A percentile compares a stretch with the other conserved stretches of the same genome.
These are phyloP conservation scores for Pterocles burchelli DNA, from an alignment of 2,113 vertebrate genomes.

Conservation along the genomic window DNA sequence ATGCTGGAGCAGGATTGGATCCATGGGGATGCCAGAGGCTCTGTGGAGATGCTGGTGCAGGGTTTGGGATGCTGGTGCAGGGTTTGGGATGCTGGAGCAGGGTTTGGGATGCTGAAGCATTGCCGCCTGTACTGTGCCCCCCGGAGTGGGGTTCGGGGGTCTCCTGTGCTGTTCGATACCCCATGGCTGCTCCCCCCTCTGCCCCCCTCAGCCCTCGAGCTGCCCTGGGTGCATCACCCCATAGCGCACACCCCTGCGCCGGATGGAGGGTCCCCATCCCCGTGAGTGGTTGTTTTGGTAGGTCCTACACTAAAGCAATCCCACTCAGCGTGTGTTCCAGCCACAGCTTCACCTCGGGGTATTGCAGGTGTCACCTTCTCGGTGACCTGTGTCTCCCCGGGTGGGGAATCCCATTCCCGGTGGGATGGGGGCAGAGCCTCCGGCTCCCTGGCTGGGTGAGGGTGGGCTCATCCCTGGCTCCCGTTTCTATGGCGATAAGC, in stretches of 20 bases:
- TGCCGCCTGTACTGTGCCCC: background rate
- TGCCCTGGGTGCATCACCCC: background rate
- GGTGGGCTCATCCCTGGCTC: background rate
- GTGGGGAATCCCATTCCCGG: background rate
- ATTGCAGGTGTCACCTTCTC: background rate
- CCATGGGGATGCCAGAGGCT: too few species aligned
- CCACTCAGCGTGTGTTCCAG: fast-evolving
- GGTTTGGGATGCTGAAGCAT: too few species aligned
- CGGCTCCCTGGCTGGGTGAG: background rate
- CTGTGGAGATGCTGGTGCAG: too few species aligned
- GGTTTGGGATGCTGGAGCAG: too few species aligned
- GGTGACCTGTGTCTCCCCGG: background rate
- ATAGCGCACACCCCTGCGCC: background rate
- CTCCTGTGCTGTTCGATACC: too few species aligned
- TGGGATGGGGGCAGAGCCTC: background rate
- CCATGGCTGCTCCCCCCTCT: background rate
- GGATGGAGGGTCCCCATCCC: background rate
- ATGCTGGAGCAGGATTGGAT: too few species aligned
- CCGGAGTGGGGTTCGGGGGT: background rate
- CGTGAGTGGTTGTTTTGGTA: background rate
- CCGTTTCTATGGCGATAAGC: constrained; percentile 5
- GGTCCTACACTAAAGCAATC: background rate
- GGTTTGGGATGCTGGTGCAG: too few species aligned
- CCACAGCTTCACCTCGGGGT: background rate
- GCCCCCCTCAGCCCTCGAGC: too few species aligned